Evolutionary conservation across 2,797 vertebrate genomes (phyloP), one percentile per base, ranked within the genome.

Genomic region (Scleropages formosus): DNA sequence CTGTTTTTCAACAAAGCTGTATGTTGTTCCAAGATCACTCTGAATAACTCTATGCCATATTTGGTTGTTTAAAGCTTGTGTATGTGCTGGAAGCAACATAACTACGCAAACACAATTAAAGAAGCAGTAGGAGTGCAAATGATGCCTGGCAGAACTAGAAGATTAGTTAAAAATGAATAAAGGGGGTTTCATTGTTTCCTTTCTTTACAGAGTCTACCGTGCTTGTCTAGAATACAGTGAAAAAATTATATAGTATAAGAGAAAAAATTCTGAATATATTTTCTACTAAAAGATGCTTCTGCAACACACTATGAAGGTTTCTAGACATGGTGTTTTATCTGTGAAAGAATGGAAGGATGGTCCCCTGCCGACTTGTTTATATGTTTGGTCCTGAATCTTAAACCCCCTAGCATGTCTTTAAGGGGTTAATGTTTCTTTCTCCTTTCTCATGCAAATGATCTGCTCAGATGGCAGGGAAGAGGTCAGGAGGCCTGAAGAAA

Each of bases 401-500:
- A 91, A 88, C 89, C 88, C 85, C 86, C 84, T 61, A 18, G 53
- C 63, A 60, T 53, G 22, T 20, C 62, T 27, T 59, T 56, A 15
- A 53, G 68, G 56, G 75, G 60, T 61, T 64, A 58, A 77, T 65
- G 44, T 18, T 27, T 62, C 66, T 85, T 85, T 81, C 80, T 84
- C 81, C 87, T 90, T 92, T 94, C 89, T 91, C 85, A 93, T 93
- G 92, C 82, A 91, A 93, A 94, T 93, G 70, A 83, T 87, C 84
- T 84, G 81, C 92, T 81, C 91, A 99, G 97, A 95, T 98, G 92
- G 95, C 97, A 76, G 94, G 94, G 83, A 96, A 96, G 92, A 95
- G 94, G 92, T 94, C 95, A 83, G 96, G 96, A 47, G 95, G 90
- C 82, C 89, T 99, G 90, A 98, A 96, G 93, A 98, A 96, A 89